Conservation (phyloP, 1,140 invertebrate genomes). For the Oryctes rhinoceros region DNA sequence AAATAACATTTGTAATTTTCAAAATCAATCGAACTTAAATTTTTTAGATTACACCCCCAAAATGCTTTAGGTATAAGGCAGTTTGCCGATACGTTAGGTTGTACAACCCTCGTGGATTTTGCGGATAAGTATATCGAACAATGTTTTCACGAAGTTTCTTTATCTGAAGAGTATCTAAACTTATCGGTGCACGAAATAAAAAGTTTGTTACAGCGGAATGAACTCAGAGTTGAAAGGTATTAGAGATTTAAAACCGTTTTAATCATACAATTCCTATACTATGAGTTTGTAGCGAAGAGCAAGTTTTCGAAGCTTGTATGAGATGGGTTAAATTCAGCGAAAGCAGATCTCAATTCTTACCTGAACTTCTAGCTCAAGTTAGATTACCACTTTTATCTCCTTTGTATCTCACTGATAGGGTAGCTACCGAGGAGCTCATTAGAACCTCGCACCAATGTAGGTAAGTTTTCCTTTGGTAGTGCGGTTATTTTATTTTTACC, state of each 20-base stretch:
- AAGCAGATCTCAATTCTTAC: slow-evolving; percentile 68
- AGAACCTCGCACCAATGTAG: slow-evolving; percentile 78
- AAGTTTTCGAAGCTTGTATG: slow-evolving; percentile 88
- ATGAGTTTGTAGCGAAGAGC: slow-evolving; percentile 65
- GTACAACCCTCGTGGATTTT: slow-evolving; percentile 74
- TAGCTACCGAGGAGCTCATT: slow-evolving; percentile 85
- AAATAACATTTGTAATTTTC: slow-evolving; percentile 2
- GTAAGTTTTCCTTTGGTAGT: slow-evolving; percentile 57
- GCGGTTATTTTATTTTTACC: neutral
- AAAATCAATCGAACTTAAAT: slow-evolving; percentile 2
- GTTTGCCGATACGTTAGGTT: slow-evolving; percentile 86
- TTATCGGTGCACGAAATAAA: slow-evolving; percentile 73
- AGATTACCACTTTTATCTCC: slow-evolving; percentile 83
- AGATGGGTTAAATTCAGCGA: slow-evolving; percentile 81
- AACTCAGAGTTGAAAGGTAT: slow-evolving; percentile 77
- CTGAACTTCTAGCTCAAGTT: slow-evolving; percentile 78
- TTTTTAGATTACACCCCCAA: slow-evolving; percentile 77
- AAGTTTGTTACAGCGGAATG: slow-evolving; percentile 80
- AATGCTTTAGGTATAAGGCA: slow-evolving; percentile 86
- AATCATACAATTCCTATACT: slow-evolving; percentile 31
- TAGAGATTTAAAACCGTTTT: slow-evolving; percentile 35
- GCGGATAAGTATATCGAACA: slow-evolving; percentile 86
- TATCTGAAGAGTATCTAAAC: slow-evolving; percentile 80
- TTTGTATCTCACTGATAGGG: slow-evolving; percentile 83
- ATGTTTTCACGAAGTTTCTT: slow-evolving; percentile 82